phyloP scores from a whole-genome alignment of 1,140 invertebrate genomes.

The Stegodyphus dumicola region DNA sequence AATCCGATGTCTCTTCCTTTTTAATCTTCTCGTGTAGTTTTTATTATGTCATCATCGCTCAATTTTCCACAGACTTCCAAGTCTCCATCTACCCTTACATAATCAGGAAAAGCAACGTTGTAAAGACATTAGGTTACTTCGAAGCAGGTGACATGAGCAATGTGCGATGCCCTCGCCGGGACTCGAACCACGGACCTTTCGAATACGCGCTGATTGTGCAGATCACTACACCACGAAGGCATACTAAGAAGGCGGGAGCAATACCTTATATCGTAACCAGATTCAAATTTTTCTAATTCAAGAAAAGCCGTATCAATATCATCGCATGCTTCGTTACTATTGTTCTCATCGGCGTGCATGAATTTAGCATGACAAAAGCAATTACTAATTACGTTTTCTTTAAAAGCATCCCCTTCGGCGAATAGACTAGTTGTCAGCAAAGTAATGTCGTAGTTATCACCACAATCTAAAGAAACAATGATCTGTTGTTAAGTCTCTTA shows the following conservation, averaged over 20 bases:
- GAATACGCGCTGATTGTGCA: no score
- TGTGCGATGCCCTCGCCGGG: no score
- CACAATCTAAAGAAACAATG: background rate
- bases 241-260: no score
- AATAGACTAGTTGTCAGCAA: background rate
- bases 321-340: background rate
- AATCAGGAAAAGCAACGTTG: background rate
- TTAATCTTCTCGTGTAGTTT: no score
- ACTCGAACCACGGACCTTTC: no score
- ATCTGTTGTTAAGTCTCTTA: background rate
- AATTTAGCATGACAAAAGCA: background rate
- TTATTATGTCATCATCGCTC: no score
- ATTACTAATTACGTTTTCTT: background rate
- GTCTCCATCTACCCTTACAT: no score
- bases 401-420: background rate
- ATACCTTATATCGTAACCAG: no score
- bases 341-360: background rate
- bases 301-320: background rate
- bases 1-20: no score
- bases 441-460: background rate
- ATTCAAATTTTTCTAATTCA: background rate
- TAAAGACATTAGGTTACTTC: no score
- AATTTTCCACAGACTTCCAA: background rate
- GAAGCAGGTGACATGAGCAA: no score
- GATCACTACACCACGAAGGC: no score